Evolutionary conservation across 2,888 invertebrate genomes (phyloP).

Genomic region (Lydus trimaculatus): DNA sequence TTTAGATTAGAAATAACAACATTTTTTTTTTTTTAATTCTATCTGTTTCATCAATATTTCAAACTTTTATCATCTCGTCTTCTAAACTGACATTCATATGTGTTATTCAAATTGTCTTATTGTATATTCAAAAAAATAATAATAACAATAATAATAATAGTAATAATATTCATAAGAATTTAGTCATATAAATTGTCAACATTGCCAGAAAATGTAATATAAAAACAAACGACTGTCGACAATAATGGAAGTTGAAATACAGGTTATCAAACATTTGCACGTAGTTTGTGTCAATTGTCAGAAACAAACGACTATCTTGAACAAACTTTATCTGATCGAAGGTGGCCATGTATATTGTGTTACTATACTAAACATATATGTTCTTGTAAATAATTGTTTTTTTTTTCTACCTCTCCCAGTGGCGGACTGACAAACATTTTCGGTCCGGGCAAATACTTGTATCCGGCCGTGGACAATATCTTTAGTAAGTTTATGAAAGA

Average conservation of each 20-base stretch:
- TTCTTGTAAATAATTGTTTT: background rate
- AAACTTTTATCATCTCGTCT: background rate
- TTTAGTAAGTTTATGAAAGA: too few species aligned
- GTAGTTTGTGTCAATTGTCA: constrained; percentile 57
- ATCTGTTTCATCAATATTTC: background rate
- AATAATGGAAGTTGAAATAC: constrained; percentile 58
- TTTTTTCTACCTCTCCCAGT: background rate
- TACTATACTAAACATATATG: background rate
- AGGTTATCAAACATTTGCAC: constrained; percentile 59
- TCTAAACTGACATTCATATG: background rate
- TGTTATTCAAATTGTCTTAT: background rate
- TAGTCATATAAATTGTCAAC: constrained; percentile 6
- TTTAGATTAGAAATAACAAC: constrained; percentile 1
- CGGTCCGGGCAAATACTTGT: too few species aligned
- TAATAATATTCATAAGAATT: background rate
- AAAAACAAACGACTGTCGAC: constrained; percentile 48
- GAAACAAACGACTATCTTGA: constrained; percentile 52
- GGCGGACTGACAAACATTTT: too few species aligned
- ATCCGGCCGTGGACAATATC: too few species aligned
- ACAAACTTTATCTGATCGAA: constrained; percentile 52
- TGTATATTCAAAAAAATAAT: background rate
- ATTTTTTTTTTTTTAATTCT: background rate
- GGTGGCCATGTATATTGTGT: constrained; percentile 41
- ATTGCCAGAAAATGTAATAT: constrained; percentile 21
- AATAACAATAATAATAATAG: background rate